phyloP scores from a whole-genome alignment of 2,888 invertebrate genomes.

The Stramonita haemastoma region DNA sequence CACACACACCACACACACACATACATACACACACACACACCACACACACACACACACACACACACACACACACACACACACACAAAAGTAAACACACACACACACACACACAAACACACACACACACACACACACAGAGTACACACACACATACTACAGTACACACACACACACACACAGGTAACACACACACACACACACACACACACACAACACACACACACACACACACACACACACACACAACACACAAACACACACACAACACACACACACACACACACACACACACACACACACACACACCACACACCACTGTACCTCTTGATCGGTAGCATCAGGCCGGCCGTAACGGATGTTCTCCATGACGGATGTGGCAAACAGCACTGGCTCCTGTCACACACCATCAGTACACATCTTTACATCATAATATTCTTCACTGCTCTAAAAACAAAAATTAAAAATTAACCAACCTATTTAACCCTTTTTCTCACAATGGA shows the following conservation, averaged over 20 bases:
- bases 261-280: background rate
- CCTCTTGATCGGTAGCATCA: conserved; percentile 80
- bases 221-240: conserved; percentile 1
- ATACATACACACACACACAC: background rate
- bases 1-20: background rate
- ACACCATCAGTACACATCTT: background rate
- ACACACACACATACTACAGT: background rate
- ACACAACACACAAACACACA: background rate
- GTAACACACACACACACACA: background rate
- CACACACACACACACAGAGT: background rate
- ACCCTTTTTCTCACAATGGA: no score
- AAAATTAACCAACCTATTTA: background rate
- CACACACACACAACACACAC: background rate
- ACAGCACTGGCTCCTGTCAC: conserved; percentile 89
- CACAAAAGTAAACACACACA: no score
- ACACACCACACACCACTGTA: conserved; percentile 55
- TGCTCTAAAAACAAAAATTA: background rate
- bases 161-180: background rate
- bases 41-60: background rate
- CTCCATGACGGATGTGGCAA: conserved; percentile 92
- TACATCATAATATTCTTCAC: no score
- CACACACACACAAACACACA: background rate
- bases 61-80: background rate
- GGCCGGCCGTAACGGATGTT: conserved; percentile 93
- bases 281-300: background rate